Percentiles rank a stretch among this genome's conserved stretches.
These are phyloP conservation scores for Blomia tropicalis DNA, from an alignment of 2,888 invertebrate genomes.

Conservation along the genomic window DNA sequence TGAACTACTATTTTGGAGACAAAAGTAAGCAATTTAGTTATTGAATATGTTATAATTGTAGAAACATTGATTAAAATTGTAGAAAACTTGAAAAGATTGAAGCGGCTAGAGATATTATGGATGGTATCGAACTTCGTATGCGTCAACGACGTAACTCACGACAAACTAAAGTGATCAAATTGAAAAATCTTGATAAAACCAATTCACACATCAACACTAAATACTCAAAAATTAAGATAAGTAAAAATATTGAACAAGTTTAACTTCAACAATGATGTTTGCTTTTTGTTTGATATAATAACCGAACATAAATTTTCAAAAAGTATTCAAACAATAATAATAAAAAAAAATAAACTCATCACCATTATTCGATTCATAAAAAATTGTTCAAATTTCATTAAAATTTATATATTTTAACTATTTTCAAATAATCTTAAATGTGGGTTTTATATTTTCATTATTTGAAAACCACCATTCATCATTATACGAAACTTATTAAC, in stretches of 20 bases:
- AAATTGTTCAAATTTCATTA: no score
- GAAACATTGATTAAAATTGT: neutral
- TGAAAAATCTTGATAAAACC: neutral
- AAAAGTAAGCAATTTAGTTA: neutral
- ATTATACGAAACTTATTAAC: no score
- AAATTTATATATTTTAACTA: no score
- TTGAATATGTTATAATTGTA: neutral
- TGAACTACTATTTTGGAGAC: neutral
- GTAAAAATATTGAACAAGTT: neutral
- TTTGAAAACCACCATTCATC: no score
- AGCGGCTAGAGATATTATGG: neutral
- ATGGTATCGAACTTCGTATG: neutral
- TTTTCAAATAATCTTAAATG: no score
- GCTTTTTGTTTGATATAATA: slow-evolving; percentile 2
- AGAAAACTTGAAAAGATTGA: neutral
- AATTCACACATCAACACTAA: neutral
- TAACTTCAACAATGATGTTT: neutral
- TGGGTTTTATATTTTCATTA: no score
- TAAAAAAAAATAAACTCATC: neutral
- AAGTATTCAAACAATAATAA: neutral
- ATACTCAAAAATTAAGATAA: neutral
- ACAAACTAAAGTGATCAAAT: neutral
- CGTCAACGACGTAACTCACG: neutral
- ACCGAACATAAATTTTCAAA: neutral
- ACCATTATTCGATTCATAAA: no score